A percentile compares a stretch with the other conserved stretches of the same genome.
phyloP scores from a whole-genome alignment of 2,888 invertebrate genomes.

The Ornithoptera alexandrae region DNA sequence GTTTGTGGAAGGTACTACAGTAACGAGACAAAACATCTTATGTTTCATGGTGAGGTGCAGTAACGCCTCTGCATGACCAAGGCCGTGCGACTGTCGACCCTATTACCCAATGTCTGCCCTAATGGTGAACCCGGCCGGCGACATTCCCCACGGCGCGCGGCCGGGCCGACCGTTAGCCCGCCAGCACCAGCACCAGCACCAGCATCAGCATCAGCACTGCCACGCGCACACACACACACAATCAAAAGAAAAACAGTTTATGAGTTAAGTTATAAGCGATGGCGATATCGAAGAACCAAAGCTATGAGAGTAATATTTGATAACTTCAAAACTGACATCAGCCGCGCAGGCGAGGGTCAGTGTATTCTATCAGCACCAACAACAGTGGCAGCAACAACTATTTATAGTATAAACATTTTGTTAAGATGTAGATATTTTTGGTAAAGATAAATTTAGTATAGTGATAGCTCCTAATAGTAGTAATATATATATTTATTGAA shows the following conservation, averaged over 20 bases:
- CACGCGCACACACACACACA: conserved; percentile 45
- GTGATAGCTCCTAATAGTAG: no score
- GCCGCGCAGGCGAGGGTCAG: neutral
- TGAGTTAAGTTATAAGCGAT: conserved; percentile 34
- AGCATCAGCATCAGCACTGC: neutral
- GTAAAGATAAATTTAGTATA: neutral
- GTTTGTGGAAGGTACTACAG: no score
- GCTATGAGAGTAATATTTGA: neutral
- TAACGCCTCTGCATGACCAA: neutral
- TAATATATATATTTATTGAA: no score
- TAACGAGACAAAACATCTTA: no score
- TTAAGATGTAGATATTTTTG: neutral
- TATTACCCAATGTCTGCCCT: conserved; percentile 34
- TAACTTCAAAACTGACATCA: no score
- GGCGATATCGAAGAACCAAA: conserved; percentile 9
- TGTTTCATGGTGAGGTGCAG: neutral
- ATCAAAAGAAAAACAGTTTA: conserved; percentile 63
- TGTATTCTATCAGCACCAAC: neutral
- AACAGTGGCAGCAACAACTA: neutral
- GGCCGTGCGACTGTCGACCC: conserved; percentile 30
- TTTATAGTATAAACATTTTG: neutral
- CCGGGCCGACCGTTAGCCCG: conserved; percentile 37
- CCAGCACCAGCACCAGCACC: conserved; percentile 12
- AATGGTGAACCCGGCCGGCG: conserved; percentile 35
- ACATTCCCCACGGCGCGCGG: conserved; percentile 41